phyloP scores from a whole-genome alignment of 2,113 vertebrate genomes.

The Neolamprologus fasciatus region DNA sequence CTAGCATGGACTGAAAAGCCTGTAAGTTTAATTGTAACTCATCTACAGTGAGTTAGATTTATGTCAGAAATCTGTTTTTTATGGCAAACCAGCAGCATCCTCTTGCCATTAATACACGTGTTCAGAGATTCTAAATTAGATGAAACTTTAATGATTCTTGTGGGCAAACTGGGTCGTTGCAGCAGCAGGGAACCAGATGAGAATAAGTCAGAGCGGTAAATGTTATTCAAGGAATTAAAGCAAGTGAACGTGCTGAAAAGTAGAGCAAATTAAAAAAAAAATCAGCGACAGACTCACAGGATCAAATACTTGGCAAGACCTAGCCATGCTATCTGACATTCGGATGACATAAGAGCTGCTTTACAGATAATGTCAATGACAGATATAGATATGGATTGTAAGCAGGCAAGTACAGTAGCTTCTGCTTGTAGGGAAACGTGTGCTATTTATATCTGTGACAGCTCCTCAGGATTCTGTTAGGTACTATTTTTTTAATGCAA shows the following conservation, averaged over 20 bases:
- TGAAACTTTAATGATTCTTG: slow-evolving; percentile 7
- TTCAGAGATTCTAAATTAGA: neutral
- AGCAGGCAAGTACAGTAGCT: neutral
- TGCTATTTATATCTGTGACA: neutral
- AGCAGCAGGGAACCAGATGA: neutral
- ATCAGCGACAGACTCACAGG: neutral
- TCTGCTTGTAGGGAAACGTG: neutral
- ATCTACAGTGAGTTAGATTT: neutral
- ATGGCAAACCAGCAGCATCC: neutral
- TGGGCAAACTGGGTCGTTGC: neutral
- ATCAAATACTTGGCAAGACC: neutral
- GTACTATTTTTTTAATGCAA: neutral
- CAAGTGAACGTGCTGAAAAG: neutral
- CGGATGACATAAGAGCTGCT: neutral
- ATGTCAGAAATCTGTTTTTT: neutral
- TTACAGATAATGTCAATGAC: neutral
- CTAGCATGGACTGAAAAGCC: neutral
- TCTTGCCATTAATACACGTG: neutral
- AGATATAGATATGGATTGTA: neutral
- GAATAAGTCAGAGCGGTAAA: neutral
- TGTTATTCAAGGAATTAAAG: neutral
- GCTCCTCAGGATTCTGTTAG: neutral
- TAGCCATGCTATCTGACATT: neutral
- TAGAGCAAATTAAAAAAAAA: neutral
- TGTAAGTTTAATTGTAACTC: neutral